A percentile compares a stretch with the other conserved stretches of the same genome.
Conservation (phyloP, 2,797 vertebrate genomes). For the Eospalax fontanierii region DNA sequence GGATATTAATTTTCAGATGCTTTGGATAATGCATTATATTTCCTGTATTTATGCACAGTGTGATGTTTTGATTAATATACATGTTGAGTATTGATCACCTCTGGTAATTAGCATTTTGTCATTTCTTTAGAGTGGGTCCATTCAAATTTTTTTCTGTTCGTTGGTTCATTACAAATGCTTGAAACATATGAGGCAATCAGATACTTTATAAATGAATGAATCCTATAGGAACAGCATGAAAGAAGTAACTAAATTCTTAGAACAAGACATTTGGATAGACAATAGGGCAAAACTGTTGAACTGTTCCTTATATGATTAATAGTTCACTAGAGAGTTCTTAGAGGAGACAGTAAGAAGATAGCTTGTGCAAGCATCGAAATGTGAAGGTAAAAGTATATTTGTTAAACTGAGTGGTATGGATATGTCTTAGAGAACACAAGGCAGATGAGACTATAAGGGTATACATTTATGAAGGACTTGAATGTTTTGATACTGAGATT, state of each 20-base stretch:
- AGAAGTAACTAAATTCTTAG: slow-evolving; percentile 22
- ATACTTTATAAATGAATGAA: slow-evolving; percentile 44
- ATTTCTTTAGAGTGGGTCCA: background rate
- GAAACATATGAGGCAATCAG: background rate
- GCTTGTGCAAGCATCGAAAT: slow-evolving; percentile 15
- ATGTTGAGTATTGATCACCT: background rate
- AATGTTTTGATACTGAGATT: background rate
- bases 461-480: slow-evolving; percentile 47
- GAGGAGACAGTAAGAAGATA: slow-evolving; percentile 8
- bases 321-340: slow-evolving; percentile 6
- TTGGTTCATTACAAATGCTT: slow-evolving; percentile 1
- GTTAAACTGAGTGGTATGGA: background rate
- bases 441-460: slow-evolving; percentile 27
- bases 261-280: slow-evolving; percentile 49
- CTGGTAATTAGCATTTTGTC: background rate
- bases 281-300: slow-evolving; percentile 52
- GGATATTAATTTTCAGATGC: background rate
- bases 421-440: slow-evolving; percentile 18
- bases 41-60: background rate
- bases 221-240: background rate
- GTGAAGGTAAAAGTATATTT: slow-evolving; percentile 41
- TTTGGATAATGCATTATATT: background rate
- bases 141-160: slow-evolving; percentile 40
- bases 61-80: background rate
- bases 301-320: slow-evolving; percentile 12